Percentiles rank a stretch among this genome's conserved stretches.
Conservation (phyloP, 2,797 vertebrate species). For the Ambastaia sidthimunki region DNA sequence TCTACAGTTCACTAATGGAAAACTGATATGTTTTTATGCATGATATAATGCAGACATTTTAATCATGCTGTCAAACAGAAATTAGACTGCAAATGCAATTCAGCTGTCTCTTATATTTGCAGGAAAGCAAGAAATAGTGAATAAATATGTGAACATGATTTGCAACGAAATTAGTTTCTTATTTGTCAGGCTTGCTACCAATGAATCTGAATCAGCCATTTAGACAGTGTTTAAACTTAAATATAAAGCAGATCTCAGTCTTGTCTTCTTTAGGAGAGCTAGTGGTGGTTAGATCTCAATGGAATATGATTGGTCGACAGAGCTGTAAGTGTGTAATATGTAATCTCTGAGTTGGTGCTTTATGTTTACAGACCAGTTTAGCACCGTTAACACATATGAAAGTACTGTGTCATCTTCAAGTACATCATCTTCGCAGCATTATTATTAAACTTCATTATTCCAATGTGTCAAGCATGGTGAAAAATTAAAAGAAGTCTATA, state of each 20-base stretch:
- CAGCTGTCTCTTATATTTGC: conserved; percentile 26
- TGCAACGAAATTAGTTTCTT: conserved; percentile 33
- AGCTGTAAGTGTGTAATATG: neutral
- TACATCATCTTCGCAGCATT: conserved; percentile 25
- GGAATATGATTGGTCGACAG: neutral
- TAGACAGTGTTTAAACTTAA: neutral
- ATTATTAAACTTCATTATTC: conserved; percentile 50
- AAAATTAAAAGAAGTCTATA: neutral
- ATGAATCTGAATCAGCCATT: conserved; percentile 23
- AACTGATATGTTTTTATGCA: conserved; percentile 29
- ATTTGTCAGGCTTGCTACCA: conserved; percentile 37
- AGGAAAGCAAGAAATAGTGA: conserved; percentile 25
- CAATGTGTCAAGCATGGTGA: conserved; percentile 31
- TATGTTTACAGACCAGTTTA: conserved; percentile 42
- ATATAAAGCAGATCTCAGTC: neutral
- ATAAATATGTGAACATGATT: conserved; percentile 27
- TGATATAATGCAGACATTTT: conserved; percentile 19
- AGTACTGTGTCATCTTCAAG: conserved; percentile 29
- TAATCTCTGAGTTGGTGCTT: conserved; percentile 40
- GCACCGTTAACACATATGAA: conserved; percentile 47
- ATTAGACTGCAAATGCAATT: conserved; percentile 22
- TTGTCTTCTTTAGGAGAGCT: no score
- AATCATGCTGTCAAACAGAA: conserved; percentile 7
- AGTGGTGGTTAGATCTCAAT: neutral
- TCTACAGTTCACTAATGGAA: conserved; percentile 35